Conservation (phyloP, 2,113 vertebrate species). For the Dolichallabes microphthalmus region DNA sequence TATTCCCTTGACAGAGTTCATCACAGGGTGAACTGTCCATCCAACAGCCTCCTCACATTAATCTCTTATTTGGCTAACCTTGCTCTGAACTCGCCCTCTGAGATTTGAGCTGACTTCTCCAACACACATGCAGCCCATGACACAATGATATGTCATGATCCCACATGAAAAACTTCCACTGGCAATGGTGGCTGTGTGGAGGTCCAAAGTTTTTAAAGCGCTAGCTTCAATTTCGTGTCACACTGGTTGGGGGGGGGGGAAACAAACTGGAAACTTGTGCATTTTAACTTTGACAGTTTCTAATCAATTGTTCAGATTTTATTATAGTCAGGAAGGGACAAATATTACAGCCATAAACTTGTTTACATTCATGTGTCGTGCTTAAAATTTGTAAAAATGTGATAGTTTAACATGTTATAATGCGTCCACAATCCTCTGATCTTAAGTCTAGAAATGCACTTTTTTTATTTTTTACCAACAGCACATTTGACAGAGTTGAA, state of each 20-base stretch:
- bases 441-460: slow-evolving; percentile 36
- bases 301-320: neutral
- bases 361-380: neutral
- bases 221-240: neutral
- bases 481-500: slow-evolving; percentile 13
- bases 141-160: slow-evolving; percentile 52
- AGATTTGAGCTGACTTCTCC: slow-evolving; percentile 73
- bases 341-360: neutral
- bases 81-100: slow-evolving; percentile 83
- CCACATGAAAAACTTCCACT: slow-evolving; percentile 45
- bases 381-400: slow-evolving; percentile 12
- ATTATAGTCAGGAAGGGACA: neutral
- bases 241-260: neutral
- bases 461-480: neutral
- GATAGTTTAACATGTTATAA: slow-evolving; percentile 21
- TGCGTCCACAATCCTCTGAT: slow-evolving; percentile 30
- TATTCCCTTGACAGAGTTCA: slow-evolving; percentile 84
- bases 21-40: slow-evolving; percentile 79
- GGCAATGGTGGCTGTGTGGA: slow-evolving; percentile 27
- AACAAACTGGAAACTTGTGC: neutral
- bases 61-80: slow-evolving; percentile 90
- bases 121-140: slow-evolving; percentile 60
- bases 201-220: slow-evolving; percentile 4
- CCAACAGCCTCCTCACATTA: slow-evolving; percentile 78
- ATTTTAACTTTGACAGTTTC: neutral